A percentile compares a stretch with the other conserved stretches of the same genome.
Evolutionary conservation across 2,113 vertebrate genomes (phyloP).

Genomic region (Synchiropus splendidus): DNA sequence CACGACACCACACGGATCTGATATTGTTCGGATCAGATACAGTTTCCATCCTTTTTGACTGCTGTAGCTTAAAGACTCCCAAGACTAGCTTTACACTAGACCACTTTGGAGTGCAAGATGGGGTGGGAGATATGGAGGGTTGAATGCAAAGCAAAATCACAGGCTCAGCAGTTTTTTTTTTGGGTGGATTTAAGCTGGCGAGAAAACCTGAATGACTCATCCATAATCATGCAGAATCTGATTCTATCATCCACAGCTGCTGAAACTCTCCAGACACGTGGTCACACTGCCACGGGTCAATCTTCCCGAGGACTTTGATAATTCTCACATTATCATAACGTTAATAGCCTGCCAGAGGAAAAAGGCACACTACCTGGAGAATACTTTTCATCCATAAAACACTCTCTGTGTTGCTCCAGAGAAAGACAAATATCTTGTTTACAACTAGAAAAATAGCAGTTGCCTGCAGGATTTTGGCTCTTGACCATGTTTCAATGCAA

Average conservation of each 20-base stretch:
- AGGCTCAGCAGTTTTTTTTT: no score
- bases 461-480: constrained; percentile 2
- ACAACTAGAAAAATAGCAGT: background rate
- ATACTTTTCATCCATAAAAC: constrained; percentile 2
- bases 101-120: no score
- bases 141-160: no score
- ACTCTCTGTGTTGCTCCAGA: no score
- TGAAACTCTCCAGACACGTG: background rate
- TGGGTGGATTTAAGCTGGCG: constrained; percentile 5
- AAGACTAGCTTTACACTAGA: no score
- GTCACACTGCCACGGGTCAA: background rate
- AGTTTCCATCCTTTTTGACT: no score
- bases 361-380: background rate
- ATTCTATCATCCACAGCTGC: constrained; percentile 5
- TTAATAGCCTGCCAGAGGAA: background rate
- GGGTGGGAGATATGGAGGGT: no score
- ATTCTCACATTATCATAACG: constrained; percentile 5
- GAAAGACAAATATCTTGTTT: constrained; percentile 19
- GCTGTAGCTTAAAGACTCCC: no score
- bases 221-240: constrained; percentile 14
- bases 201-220: constrained; percentile 16
- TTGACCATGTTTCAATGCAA: constrained; percentile 8
- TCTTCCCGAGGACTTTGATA: background rate
- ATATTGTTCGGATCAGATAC: no score
- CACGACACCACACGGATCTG: no score